Conservation (phyloP, 2,888 invertebrate species). For the Drosophila neotestacea region DNA sequence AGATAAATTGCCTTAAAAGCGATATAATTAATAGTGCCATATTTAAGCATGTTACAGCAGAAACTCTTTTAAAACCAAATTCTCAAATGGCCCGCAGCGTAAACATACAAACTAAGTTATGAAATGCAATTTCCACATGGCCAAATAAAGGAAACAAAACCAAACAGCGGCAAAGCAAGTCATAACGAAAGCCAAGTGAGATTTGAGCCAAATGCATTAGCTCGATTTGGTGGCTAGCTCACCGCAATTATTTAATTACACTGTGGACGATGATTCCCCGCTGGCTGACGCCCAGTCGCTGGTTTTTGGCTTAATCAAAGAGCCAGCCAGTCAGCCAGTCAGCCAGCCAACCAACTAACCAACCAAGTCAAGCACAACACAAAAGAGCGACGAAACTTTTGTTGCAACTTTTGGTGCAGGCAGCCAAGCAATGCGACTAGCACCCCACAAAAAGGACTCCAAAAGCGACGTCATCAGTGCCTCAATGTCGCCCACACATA, state of each 20-base stretch:
- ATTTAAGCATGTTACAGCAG: slow-evolving; percentile 27
- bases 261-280: slow-evolving; percentile 30
- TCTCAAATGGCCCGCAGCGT: slow-evolving; percentile 50
- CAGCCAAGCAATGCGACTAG: slow-evolving; percentile 64
- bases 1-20: background rate
- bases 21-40: slow-evolving; percentile 15
- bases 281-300: slow-evolving; percentile 21
- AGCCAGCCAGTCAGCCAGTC: slow-evolving; percentile 46
- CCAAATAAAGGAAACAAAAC: slow-evolving; percentile 57
- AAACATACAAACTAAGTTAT: slow-evolving; percentile 57
- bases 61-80: slow-evolving; percentile 27
- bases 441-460: slow-evolving; percentile 42
- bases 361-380: slow-evolving; percentile 45
- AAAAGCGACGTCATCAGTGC: slow-evolving; percentile 36
- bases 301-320: slow-evolving; percentile 68
- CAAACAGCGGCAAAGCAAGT: slow-evolving; percentile 42
- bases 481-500: slow-evolving; percentile 38
- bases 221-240: slow-evolving; percentile 68
- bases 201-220: slow-evolving; percentile 70
- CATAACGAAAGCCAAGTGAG: slow-evolving; percentile 55
- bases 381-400: slow-evolving; percentile 66
- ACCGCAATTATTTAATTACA: slow-evolving; percentile 79
- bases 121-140: slow-evolving; percentile 66
- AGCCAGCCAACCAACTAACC: slow-evolving; percentile 30
- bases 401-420: slow-evolving; percentile 69